These are phyloP conservation scores for Sternotherus odoratus DNA, from an alignment of 2,797 vertebrate genomes.

Conservation along the genomic window DNA sequence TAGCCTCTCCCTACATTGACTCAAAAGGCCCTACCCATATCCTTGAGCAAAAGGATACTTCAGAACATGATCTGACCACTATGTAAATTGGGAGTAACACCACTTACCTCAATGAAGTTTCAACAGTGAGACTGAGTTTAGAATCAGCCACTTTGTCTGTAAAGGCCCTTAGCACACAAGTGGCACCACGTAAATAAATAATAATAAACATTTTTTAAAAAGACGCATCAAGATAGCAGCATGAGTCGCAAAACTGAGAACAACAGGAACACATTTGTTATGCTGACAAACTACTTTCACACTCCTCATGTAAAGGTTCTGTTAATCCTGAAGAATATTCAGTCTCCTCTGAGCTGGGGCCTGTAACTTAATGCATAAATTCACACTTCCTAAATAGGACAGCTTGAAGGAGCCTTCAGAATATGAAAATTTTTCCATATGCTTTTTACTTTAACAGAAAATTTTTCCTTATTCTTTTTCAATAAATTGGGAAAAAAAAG, in stretches of 20 bases:
- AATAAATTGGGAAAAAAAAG: background rate
- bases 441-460: slow-evolving; percentile 11
- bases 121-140: background rate
- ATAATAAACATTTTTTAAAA: background rate
- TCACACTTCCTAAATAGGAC: slow-evolving; percentile 50
- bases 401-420: slow-evolving; percentile 40
- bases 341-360: slow-evolving; percentile 25
- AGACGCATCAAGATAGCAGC: background rate
- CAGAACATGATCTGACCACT: background rate
- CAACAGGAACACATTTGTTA: slow-evolving; percentile 9
- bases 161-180: background rate
- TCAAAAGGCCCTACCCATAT: background rate
- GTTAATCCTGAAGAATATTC: slow-evolving; percentile 59
- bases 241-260: slow-evolving; percentile 13
- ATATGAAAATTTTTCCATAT: background rate
- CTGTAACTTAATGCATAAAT: slow-evolving; percentile 56
- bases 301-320: slow-evolving; percentile 20
- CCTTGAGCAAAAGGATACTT: background rate
- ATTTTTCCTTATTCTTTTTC: background rate
- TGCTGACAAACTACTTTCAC: background rate
- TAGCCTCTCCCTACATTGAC: background rate
- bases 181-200: background rate
- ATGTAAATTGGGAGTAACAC: background rate
- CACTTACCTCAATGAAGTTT: background rate
- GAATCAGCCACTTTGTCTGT: background rate